Conservation (phyloP, 2,113 vertebrate species). For the Steatornis caripensis region DNA sequence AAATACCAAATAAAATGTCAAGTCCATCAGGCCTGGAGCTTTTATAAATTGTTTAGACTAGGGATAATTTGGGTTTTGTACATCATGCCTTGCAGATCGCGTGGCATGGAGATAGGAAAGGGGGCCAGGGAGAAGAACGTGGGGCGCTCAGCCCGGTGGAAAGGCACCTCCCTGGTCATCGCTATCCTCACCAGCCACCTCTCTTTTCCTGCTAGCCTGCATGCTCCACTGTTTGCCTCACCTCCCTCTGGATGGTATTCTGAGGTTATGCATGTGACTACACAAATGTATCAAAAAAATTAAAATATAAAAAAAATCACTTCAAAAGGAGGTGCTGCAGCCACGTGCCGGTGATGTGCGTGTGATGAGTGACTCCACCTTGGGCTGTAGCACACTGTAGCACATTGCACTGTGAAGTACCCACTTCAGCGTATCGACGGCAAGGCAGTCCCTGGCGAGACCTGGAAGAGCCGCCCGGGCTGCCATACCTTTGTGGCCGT, state of each 20-base stretch:
- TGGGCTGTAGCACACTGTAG: neutral
- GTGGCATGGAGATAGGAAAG: slow-evolving; percentile 54
- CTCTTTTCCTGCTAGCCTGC: slow-evolving; percentile 35
- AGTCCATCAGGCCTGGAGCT: slow-evolving; percentile 71
- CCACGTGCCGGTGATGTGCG: neutral
- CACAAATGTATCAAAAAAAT: neutral
- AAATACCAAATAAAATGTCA: slow-evolving; percentile 84
- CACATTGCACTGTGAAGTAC: neutral
- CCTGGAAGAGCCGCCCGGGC: neutral
- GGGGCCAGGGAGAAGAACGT: slow-evolving; percentile 62
- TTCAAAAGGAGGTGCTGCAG: slow-evolving; percentile 44
- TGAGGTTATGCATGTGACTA: neutral
- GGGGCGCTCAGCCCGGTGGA: slow-evolving; percentile 67
- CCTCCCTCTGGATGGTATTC: slow-evolving; percentile 69
- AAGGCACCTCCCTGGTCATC: slow-evolving; percentile 75
- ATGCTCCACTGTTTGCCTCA: slow-evolving; percentile 64
- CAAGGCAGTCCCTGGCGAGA: neutral
- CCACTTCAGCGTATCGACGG: neutral
- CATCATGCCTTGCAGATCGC: slow-evolving; percentile 61
- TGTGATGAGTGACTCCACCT: neutral
- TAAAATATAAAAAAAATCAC: neutral
- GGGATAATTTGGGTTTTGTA: slow-evolving; percentile 66
- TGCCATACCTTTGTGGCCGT: slow-evolving; percentile 48
- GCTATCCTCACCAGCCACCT: slow-evolving; percentile 75
- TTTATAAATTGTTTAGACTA: slow-evolving; percentile 93